Base-by-base conservation (phyloP, 2,113 vertebrate genomes). In the Colossoma macropomum region DNA sequence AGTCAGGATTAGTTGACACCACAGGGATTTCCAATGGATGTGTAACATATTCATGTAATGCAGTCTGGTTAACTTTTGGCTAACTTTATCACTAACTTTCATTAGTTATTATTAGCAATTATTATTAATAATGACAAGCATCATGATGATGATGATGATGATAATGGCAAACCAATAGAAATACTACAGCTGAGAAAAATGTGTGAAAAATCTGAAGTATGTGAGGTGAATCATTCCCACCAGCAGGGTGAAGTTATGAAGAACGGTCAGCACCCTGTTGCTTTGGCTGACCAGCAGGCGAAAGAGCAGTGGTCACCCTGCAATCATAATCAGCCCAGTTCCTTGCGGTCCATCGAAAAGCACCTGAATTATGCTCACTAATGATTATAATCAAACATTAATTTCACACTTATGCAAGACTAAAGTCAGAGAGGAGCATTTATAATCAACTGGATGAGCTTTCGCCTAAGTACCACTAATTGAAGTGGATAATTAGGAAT, bases 401-500 rank as follows among this genome's bases (percentile, higher is more conserved):
- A 73, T 62, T 45, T 60, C 69, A 72, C 69, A 45, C 54, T 50
- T 17, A 17, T 28, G 19, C 69, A 10, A 17, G 13, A n/a, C n/a
- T 32, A 4, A 59, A 63, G 79, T 73, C 79, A 80, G 38, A 80
- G 56, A 60, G 79, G 63, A 30, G 25, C 69, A 25, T 71, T 45
- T 59, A 56, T 48, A 80, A 80, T 73, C 79, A 73, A 38, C 78
- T 56, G 30, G 9, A 23, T 28, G 68, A 45, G 66, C 54, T 70
- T 45, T 45, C n/a, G 66, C 66, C 70, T 41, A 16, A 41, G 50
- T 23, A 21, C 32, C 41, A 52, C 50, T 70, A 80, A 54, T 68
- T 80, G 68, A 45, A 80, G 69, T 62, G 68, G 68, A 28, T 73
- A 80, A 80, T 80, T 72, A 72, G 79, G 68, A 73, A 73, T 62